Base-by-base conservation (phyloP, 1,140 invertebrate species). In the Aradophagus sp. region DNA sequence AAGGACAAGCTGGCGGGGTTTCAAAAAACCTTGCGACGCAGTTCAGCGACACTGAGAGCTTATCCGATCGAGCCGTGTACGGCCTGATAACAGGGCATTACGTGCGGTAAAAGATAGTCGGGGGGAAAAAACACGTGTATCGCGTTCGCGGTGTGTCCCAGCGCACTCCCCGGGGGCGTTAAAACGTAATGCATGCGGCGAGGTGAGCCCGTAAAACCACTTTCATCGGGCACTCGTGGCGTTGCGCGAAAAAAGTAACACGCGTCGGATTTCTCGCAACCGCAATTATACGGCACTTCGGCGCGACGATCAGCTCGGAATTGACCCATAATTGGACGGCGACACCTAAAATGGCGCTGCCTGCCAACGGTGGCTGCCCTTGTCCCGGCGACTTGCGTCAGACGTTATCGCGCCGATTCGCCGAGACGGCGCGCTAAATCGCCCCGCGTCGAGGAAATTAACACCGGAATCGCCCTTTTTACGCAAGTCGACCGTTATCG, bases 171-270 rank as follows among this genome's bases (percentile, higher is more conserved):
- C n/a, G n/a, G n/a, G n/a, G n/a, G n/a, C n/a, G n/a, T n/a, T n/a
- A n/a, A n/a, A n/a, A n/a, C n/a, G n/a, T n/a, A n/a, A n/a, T n/a
- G n/a, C n/a, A n/a, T n/a, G n/a, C n/a, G n/a, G n/a, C n/a, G 41
- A 59, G 45, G 69, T 52, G 73, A 73, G 74, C 73, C 74, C 48
- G 75, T 73, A 74, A 73, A 74, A 79, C 77, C 72, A 77, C 77
- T 80, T 79, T 80, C 77, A 77, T 56, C 52, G 62, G n/a, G 23
- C 53, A 52, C 42, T 62, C 67, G 39, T 34, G 58, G 42, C 38
- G 62, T 56, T 56, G 45, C 56, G 45, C 10, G 58, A 53, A 70
- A 70, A 70, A 70, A 70, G 65, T 61, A 38, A 50, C 31, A 47
- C 16, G 44, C 52, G 44, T 35, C 35, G 32, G 36, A 23, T 32